Percentiles rank a stretch among this genome's conserved stretches.
These are phyloP conservation scores for Oscheius sp. DNA, from an alignment of 2,888 invertebrate species.

Conservation along the genomic window DNA sequence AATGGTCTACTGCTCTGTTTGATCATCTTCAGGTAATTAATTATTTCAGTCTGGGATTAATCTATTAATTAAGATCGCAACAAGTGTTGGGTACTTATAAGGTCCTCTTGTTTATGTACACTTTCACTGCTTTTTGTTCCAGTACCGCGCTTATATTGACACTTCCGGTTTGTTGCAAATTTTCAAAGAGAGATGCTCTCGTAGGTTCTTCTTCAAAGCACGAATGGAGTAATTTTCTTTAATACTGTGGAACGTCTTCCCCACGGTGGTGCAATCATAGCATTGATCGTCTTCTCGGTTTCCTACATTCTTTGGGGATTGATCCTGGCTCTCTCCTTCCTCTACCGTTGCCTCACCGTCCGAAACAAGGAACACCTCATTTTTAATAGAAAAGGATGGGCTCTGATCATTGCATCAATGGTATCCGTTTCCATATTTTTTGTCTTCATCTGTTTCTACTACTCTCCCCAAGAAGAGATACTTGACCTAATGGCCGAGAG, in stretches of 20 bases:
- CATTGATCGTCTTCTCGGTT: not conserved
- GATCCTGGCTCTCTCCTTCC: not conserved
- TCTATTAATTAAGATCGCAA: not conserved
- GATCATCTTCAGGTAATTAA: too few species aligned
- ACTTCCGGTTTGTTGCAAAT: not conserved
- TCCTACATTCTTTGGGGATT: not conserved
- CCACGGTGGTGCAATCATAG: too few species aligned
- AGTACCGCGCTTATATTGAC: not conserved
- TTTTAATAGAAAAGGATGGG: not conserved
- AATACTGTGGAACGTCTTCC: too few species aligned
- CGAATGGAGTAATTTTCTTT: too few species aligned
- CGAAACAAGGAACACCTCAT: not conserved
- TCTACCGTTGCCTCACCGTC: not conserved
- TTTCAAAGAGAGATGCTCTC: too few species aligned
- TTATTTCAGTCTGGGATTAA: not conserved
- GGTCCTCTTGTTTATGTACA: not conserved
- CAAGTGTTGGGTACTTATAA: slow-evolving; percentile 8
- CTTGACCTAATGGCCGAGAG: too few species aligned
- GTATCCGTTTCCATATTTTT: too few species aligned
- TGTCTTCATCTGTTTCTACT: too few species aligned
- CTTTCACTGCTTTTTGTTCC: not conserved
- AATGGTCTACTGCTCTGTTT: too few species aligned
- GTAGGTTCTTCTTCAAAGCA: too few species aligned
- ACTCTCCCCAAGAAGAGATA: too few species aligned
- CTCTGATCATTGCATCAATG: not conserved